Evolutionary conservation across 2,113 vertebrate genomes (phyloP).

Genomic region (Paedocypris sp.): DNA sequence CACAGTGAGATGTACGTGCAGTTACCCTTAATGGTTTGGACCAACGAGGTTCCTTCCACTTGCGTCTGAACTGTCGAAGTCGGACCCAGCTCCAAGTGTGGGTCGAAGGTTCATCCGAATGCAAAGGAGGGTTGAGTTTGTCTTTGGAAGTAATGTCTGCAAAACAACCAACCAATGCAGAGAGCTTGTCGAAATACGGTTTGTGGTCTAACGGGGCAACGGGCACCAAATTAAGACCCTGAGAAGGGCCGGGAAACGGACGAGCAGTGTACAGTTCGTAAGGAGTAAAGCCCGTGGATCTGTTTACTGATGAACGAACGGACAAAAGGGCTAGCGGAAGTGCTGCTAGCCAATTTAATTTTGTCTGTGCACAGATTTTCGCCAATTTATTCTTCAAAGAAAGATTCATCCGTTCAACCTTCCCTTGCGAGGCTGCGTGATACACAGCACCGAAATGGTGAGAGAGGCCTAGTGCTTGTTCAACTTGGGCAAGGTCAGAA

Average conservation of each 20-base stretch:
- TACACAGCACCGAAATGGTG: neutral
- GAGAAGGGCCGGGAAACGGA: neutral
- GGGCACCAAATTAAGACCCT: neutral
- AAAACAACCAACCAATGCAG: neutral
- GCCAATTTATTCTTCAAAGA: neutral
- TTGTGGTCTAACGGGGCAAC: neutral
- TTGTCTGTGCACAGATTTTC: conserved; percentile 6
- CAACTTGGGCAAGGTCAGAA: neutral
- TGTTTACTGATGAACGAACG: neutral
- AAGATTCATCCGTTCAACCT: neutral
- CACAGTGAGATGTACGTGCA: neutral
- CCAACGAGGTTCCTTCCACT: conserved; percentile 15
- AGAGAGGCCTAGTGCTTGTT: neutral
- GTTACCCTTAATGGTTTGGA: neutral
- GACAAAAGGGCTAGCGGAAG: neutral
- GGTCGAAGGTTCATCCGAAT: no score
- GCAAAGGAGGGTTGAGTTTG: no score
- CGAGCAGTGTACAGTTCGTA: neutral
- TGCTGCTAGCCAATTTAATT: neutral
- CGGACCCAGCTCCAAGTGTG: neutral
- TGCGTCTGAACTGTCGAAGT: neutral
- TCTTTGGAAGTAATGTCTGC: neutral
- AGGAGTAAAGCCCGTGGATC: neutral
- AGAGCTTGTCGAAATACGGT: neutral
- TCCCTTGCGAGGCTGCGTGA: neutral